A percentile compares a stretch with the other conserved stretches of the same genome.
These are phyloP conservation scores for Heterotis niloticus DNA, from an alignment of 2,113 vertebrate genomes.

Conservation along the genomic window DNA sequence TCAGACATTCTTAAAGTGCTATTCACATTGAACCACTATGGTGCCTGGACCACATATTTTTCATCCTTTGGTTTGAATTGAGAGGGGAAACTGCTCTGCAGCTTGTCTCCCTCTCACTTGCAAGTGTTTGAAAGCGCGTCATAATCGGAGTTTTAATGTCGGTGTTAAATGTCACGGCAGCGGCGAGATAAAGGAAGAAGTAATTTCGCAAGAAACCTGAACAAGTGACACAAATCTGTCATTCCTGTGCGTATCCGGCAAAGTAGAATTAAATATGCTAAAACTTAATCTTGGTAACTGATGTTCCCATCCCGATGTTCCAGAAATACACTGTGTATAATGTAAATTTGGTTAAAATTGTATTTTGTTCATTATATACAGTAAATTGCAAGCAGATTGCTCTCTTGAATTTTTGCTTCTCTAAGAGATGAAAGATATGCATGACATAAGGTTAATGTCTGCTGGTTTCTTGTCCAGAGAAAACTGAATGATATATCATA, in stretches of 20 bases:
- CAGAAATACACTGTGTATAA: slow-evolving; percentile 1
- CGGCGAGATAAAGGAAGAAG: background rate
- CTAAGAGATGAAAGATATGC: too few relatives aligned
- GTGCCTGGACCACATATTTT: background rate
- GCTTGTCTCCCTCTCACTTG: background rate
- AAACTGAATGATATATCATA: too few relatives aligned
- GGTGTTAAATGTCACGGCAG: slow-evolving; percentile 9
- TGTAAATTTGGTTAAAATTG: background rate
- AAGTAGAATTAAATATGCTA: background rate
- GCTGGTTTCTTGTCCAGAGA: too few relatives aligned
- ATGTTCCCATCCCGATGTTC: background rate
- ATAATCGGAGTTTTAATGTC: slow-evolving; percentile 4
- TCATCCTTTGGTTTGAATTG: too few relatives aligned
- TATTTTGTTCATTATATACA: background rate
- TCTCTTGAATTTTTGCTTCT: too few relatives aligned
- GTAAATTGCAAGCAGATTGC: too few relatives aligned
- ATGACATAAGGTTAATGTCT: too few relatives aligned
- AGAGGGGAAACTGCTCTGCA: background rate
- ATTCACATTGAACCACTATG: background rate
- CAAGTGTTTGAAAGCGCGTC: background rate
- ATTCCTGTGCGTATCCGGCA: slow-evolving; percentile 9
- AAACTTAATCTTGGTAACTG: background rate
- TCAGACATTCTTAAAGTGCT: background rate
- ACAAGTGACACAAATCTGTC: background rate
- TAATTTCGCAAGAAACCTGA: slow-evolving; percentile 1